Evolutionary conservation across 1,140 invertebrate genomes (phyloP).

Genomic region (Diorhabda carinulata): DNA sequence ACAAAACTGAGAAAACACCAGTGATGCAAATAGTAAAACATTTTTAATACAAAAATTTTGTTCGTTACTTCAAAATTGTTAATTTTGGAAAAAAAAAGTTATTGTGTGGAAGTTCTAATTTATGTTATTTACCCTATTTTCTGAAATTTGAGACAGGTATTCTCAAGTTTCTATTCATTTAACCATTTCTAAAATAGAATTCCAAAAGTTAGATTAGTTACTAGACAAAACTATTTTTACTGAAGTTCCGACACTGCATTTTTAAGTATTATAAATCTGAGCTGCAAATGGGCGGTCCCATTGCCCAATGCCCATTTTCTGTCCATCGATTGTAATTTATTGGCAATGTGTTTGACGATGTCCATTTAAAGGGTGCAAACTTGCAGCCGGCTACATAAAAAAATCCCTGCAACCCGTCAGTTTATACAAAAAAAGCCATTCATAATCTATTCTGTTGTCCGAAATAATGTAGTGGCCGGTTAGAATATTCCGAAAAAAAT

Average conservation of each 20-base stretch:
- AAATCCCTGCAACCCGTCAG: constrained; percentile 24
- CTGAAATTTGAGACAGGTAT: too few species aligned
- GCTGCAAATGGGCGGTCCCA: constrained; percentile 13
- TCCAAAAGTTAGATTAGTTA: too few species aligned
- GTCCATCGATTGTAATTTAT: constrained; percentile 25
- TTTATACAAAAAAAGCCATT: constrained; percentile 25
- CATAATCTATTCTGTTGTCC: constrained; percentile 23
- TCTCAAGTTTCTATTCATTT: too few species aligned
- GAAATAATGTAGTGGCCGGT: constrained; percentile 18
- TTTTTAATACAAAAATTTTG: too few species aligned
- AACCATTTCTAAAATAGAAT: too few species aligned
- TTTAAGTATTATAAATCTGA: background rate
- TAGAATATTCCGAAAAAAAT: constrained; percentile 6
- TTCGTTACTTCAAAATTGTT: too few species aligned
- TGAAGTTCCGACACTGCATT: background rate
- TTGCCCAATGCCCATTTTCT: constrained; percentile 19
- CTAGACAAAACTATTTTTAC: too few species aligned
- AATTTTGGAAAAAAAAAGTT: too few species aligned
- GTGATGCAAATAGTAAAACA: too few species aligned
- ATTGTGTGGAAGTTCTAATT: too few species aligned
- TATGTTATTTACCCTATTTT: too few species aligned
- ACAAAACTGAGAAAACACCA: too few species aligned
- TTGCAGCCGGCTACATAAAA: constrained; percentile 30
- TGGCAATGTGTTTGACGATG: constrained; percentile 22
- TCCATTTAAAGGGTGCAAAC: constrained; percentile 28